phyloP scores from a whole-genome alignment of 35 echinoderm and acorn worm genomes.

The Stichopus chloronotus region DNA sequence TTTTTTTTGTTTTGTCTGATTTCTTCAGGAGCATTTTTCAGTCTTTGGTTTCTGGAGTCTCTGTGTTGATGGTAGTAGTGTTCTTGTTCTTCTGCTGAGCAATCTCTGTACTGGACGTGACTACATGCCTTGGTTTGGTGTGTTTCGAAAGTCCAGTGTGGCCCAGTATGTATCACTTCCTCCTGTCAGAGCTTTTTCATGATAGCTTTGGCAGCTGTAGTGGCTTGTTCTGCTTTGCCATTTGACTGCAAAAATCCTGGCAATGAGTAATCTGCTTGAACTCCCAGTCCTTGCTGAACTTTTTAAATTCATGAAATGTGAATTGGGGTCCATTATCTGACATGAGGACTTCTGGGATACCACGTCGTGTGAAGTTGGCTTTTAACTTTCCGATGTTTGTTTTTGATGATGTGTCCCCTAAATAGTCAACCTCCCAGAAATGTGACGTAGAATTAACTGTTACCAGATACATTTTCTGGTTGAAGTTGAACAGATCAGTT shows the following conservation, averaged over 20 bases:
- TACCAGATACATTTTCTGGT: constrained; percentile 58
- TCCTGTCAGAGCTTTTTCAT: constrained; percentile 45
- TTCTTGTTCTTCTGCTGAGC: constrained; percentile 35
- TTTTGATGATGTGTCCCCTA: constrained; percentile 46
- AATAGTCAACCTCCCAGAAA: constrained; percentile 73
- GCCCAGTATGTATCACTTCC: constrained; percentile 14
- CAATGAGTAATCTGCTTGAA: constrained; percentile 53
- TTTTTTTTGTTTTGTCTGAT: too few species aligned
- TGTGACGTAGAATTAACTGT: constrained; percentile 66
- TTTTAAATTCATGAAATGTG: constrained; percentile 63
- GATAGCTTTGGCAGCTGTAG: constrained; percentile 61
- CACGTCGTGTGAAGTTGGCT: constrained; percentile 54
- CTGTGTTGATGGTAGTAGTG: background rate
- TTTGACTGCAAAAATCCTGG: constrained; percentile 52
- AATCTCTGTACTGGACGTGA: constrained; percentile 24
- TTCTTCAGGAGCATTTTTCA: too few species aligned
- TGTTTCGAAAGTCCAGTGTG: constrained; percentile 42
- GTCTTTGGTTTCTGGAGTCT: background rate
- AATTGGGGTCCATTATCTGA: constrained; percentile 71
- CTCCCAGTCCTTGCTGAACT: constrained; percentile 54
- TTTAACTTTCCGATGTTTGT: constrained; percentile 52
- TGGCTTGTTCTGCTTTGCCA: constrained; percentile 63
- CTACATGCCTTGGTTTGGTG: constrained; percentile 5
- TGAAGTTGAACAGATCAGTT: constrained; percentile 52
- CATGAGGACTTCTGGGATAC: constrained; percentile 42